Percentiles rank a stretch among this genome's conserved stretches.
phyloP scores from a whole-genome alignment of 64 coral and sea anemone species.

The Montipora sp. region DNA sequence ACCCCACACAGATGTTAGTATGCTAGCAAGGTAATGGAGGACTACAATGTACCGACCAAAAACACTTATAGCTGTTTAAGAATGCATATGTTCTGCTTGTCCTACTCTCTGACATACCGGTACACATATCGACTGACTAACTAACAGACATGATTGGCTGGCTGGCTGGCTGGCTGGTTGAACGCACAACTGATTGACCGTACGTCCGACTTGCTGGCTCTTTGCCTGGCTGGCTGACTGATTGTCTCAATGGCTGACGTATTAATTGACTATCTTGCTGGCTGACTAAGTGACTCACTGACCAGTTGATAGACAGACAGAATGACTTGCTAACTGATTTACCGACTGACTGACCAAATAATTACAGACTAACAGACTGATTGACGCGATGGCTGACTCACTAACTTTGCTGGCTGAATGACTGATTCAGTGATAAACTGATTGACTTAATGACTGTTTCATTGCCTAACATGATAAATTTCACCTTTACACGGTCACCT shows the following conservation, averaged over 20 bases:
- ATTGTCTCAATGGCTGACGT: background rate
- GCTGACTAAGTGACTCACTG: too few relatives aligned
- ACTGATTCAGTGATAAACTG: background rate
- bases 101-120: too few relatives aligned
- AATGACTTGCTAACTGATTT: background rate
- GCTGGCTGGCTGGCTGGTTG: too few relatives aligned
- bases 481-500: too few relatives aligned
- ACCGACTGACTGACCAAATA: background rate
- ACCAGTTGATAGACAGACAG: too few relatives aligned
- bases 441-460: background rate
- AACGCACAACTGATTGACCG: too few relatives aligned
- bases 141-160: too few relatives aligned
- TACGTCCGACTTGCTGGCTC: too few relatives aligned
- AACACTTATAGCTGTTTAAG: too few relatives aligned
- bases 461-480: background rate
- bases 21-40: slow-evolving; percentile 20
- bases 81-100: too few relatives aligned
- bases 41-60: too few relatives aligned
- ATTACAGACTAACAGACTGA: background rate
- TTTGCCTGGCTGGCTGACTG: background rate
- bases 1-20: slow-evolving; percentile 16
- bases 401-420: background rate
- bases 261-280: background rate
- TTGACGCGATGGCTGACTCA: background rate
- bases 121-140: too few relatives aligned